Evolutionary conservation across 2,888 invertebrate species (phyloP).

Genomic region (Allolobophora icterica): DNA sequence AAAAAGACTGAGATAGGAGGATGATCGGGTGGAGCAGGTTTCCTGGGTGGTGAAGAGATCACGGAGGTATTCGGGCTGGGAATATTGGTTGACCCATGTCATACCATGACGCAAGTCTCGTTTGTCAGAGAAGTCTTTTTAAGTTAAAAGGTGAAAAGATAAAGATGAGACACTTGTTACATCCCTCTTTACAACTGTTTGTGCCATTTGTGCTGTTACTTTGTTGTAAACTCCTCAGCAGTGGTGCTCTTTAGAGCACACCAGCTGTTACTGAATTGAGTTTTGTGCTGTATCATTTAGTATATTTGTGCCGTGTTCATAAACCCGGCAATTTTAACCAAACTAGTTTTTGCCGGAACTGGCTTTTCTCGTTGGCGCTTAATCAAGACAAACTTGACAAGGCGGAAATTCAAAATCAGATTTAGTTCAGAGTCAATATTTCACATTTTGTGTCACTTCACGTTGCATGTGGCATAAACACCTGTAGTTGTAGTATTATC

Average conservation of each 20-base stretch:
- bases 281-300: not conserved
- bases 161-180: not conserved
- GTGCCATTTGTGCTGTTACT: not conserved
- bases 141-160: not conserved
- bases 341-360: not conserved
- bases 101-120: no score
- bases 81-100: conserved; percentile 55
- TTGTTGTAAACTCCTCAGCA: not conserved
- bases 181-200: not conserved
- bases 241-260: no score
- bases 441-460: not conserved
- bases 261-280: not conserved
- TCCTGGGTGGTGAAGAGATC: no score
- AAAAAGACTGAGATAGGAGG: no score
- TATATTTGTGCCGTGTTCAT: not conserved
- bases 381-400: not conserved
- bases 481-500: not conserved
- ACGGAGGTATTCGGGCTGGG: no score
- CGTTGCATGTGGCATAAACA: not conserved
- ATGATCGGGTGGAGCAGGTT: no score
- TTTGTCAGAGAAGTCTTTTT: not conserved
- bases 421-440: not conserved
- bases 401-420: not conserved
- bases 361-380: not conserved
- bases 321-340: not conserved